Evolutionary conservation across 2,797 vertebrate species (phyloP).

Genomic region (Mus minutoides): DNA sequence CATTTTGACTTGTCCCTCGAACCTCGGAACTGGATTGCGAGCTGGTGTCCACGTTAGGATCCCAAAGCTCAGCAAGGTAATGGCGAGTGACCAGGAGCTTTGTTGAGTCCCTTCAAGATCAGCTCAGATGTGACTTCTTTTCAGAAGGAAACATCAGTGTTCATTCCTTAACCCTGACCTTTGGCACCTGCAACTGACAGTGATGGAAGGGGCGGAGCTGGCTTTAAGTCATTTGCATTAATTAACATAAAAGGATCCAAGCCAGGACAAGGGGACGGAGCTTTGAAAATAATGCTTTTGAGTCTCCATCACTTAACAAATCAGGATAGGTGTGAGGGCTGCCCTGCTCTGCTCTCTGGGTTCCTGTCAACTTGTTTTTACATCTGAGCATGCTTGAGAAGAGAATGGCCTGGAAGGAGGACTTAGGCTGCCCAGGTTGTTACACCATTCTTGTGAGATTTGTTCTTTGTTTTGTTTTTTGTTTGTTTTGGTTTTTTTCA

Average conservation of each 20-base stretch:
- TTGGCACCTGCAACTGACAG: background rate
- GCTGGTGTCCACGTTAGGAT: slow-evolving; percentile 95
- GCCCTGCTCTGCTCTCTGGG: background rate
- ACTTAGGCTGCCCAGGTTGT: background rate
- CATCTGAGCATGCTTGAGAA: background rate
- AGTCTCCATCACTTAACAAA: background rate
- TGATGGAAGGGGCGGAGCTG: background rate
- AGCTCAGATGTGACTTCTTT: background rate
- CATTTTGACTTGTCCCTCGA: slow-evolving; percentile 95
- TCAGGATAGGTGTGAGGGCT: background rate
- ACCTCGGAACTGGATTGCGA: slow-evolving; percentile 95
- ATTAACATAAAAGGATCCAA: background rate
- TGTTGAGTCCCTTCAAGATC: background rate
- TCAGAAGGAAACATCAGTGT: background rate
- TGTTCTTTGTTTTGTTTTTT: background rate
- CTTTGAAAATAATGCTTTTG: background rate
- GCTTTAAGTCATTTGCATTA: background rate
- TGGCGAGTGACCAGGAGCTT: background rate
- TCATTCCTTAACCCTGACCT: background rate
- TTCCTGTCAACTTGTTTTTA: background rate
- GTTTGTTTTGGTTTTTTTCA: background rate
- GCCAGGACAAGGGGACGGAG: background rate
- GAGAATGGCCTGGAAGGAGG: background rate
- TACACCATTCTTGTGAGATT: background rate
- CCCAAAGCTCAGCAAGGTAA: slow-evolving; percentile 94